Evolutionary conservation across 2,888 invertebrate genomes (phyloP), one percentile per base, ranked within the genome.

Genomic region (Malacosoma neustria): DNA sequence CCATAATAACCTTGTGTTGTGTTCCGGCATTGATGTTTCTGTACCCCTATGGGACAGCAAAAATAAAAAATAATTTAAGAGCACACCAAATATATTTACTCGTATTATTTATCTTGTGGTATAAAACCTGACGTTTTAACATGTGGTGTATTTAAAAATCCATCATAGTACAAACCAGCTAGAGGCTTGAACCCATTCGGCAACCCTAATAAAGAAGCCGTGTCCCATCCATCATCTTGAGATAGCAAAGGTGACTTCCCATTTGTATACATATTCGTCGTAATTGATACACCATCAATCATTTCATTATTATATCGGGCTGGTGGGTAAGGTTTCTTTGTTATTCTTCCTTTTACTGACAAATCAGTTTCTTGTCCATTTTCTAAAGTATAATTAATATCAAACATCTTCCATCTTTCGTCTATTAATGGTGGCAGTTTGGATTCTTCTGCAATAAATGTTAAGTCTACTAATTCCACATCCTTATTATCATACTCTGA

Each of bases 121-220:
- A 60, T 44, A 50, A 79, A 73, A 36, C 65, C 68, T 13, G 62
- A 54, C 12, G 51, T 46, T 52, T 61, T 70, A 42, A 64, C 67
- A 37, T 76, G 43, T 40, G 72, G 65, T 45, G 54, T 72, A 50
- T 77, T 72, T 36, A 82, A 61, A 66, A 63, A 82, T 37, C 84
- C 80, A 48, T 84, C 81, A 48, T 81, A 82, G 60, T 85, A 84
- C 44, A 84, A 71, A 33, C 84, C 82, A 13, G 82, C 74, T 34
- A 84, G 61, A 44, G 84, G 81, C 52, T 56, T 73, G 46, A 85
- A 85, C 48, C 67, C 68, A 50, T 49, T 57, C 29, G 62, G 46
- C 49, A 60, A 51, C 43, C 49, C 56, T 39, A 51, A 47, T 48
- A 61, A 54, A 48, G 60, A 54, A 55, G 72, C 70, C 45, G 56